Evolutionary conservation across 2,113 vertebrate species (phyloP).

Genomic region (Rhipidura dahli): DNA sequence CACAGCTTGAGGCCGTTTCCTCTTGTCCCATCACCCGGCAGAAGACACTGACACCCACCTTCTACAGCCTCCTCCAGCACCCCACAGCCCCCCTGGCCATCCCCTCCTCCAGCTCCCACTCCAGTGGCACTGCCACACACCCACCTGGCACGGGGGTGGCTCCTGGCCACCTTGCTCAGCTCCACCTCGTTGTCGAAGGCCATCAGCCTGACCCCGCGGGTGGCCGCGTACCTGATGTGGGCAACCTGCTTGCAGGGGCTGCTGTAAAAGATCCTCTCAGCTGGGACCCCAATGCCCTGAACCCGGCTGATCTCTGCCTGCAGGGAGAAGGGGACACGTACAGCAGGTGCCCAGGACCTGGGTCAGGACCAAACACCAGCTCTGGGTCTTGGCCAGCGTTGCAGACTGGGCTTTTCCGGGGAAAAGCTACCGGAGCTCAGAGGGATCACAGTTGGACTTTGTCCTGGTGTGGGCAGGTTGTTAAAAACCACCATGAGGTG

Average conservation of each 20-base stretch:
- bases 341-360: neutral
- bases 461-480: neutral
- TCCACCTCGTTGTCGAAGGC: conserved; percentile 80
- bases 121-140: neutral
- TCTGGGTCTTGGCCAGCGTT: neutral
- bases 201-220: conserved; percentile 69
- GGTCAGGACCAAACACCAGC: neutral
- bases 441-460: neutral
- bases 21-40: rapidly evolving
- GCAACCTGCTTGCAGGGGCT: conserved; percentile 79
- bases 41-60: neutral
- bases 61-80: neutral
- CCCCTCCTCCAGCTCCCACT: neutral
- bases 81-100: neutral
- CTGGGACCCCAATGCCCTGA: conserved; percentile 61
- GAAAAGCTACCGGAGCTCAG: neutral
- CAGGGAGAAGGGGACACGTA: neutral
- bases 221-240: conserved; percentile 74
- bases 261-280: conserved; percentile 75
- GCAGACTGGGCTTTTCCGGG: neutral
- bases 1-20: neutral
- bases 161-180: conserved; percentile 75
- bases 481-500: neutral
- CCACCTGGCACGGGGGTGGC: conserved; percentile 74
- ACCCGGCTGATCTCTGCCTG: conserved; percentile 74